Percentiles rank a stretch among this genome's conserved stretches.
Conservation (phyloP, 1,140 invertebrate genomes). For the Hyles euphorbiae region DNA sequence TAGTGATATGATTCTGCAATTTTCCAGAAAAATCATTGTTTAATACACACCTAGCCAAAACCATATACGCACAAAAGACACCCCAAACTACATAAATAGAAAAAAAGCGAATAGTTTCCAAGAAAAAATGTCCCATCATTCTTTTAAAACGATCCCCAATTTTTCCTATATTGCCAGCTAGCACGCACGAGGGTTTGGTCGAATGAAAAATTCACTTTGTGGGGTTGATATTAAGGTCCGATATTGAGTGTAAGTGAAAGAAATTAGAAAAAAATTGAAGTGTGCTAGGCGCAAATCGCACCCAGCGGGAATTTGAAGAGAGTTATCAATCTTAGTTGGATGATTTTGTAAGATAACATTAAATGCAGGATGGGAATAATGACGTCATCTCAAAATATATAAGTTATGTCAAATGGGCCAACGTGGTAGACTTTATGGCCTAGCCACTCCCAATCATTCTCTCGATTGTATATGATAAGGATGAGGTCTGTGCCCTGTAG, state of each 20-base stretch:
- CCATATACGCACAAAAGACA: not conserved
- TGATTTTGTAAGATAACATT: conserved; percentile 7
- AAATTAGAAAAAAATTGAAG: conserved; percentile 54
- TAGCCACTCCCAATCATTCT: too few relatives aligned
- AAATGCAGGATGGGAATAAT: too few relatives aligned
- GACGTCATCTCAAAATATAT: too few relatives aligned
- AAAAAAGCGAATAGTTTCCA: conserved; percentile 33
- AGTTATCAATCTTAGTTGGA: conserved; percentile 60
- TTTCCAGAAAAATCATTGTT: too few relatives aligned
- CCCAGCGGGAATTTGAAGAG: conserved; percentile 52
- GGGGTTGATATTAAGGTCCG: conserved; percentile 10
- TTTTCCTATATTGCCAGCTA: conserved; percentile 47
- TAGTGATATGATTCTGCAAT: too few relatives aligned
- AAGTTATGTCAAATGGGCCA: too few relatives aligned
- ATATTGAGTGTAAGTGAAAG: conserved; percentile 14
- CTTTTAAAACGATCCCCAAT: conserved; percentile 55
- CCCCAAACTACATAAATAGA: not conserved
- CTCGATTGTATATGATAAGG: too few relatives aligned
- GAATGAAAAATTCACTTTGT: conserved; percentile 19
- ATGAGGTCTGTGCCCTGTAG: too few relatives aligned
- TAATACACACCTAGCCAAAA: too few relatives aligned
- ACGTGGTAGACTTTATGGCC: too few relatives aligned
- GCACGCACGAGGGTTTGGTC: conserved; percentile 42
- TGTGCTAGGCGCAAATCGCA: conserved; percentile 55
- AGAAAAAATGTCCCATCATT: conserved; percentile 52